A percentile compares a stretch with the other conserved stretches of the same genome.
Evolutionary conservation across 2,113 vertebrate genomes (phyloP).

Genomic region (Parotia lawesii): DNA sequence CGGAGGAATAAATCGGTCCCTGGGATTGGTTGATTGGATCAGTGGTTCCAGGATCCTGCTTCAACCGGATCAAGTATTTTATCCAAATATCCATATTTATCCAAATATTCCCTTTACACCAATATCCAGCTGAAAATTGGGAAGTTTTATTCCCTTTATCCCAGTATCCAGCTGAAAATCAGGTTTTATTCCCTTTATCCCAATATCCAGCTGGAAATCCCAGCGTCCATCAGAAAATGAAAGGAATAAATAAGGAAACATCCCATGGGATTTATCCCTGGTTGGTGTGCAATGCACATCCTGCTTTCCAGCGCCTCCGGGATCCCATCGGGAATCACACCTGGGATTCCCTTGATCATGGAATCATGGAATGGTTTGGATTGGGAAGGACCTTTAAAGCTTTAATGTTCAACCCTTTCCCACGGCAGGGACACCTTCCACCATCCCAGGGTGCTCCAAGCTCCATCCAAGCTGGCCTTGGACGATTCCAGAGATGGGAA

Average conservation of each 20-base stretch:
- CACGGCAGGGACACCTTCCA: neutral
- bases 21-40: neutral
- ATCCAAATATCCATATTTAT: neutral
- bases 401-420: neutral
- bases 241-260: neutral
- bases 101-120: neutral
- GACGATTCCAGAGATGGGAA: neutral
- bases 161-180: rapidly evolving
- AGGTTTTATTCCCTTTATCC: rapidly evolving
- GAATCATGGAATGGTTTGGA: neutral
- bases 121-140: too few species aligned
- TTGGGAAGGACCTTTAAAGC: neutral
- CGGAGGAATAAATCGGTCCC: neutral
- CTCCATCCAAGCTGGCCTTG: neutral
- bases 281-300: rapidly evolving
- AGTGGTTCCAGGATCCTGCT: neutral
- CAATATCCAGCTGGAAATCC: neutral
- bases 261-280: neutral
- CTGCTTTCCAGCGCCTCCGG: neutral
- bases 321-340: neutral
- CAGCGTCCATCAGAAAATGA: neutral
- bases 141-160: neutral
- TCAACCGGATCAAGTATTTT: neutral
- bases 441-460: neutral
- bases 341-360: neutral